Evolutionary conservation across 2,113 vertebrate species (phyloP), one percentile per base, ranked within the genome.

Genomic region (Spea bombifrons): DNA sequence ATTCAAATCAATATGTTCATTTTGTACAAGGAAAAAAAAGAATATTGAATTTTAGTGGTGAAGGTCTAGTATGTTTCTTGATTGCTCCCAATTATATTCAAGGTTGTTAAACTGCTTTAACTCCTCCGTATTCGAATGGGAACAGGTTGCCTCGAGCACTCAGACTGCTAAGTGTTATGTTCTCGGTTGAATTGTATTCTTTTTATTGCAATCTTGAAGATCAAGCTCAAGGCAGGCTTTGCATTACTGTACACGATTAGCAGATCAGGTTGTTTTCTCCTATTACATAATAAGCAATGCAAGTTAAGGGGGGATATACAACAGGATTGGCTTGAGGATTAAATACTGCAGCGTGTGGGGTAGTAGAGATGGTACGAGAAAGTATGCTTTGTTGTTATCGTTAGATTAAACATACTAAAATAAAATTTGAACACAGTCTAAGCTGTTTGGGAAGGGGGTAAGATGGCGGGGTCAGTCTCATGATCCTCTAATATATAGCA

Each of bases 1-100:
- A 52, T 66, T 5, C 44, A 57, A 59, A 67, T 76, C 66, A 76
- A 76, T 76, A 57, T 70, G 30, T 76, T 76, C 30, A 45, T 61
- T 70, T 52, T 76, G 75, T 61, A 61, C 45, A 69, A 76, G 46
- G 43, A 76, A 76, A 50, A 69, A 17, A 70, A 52, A 61, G 45
- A 49, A 30, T 69, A 76, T 76, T 70, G 10, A 76, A 70, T 76
- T 57, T 59, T 30, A 30, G n/a, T 69, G 52, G 53, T 55, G 43
- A 16, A 15, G 68, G 53, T 55, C 7, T 44, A 17, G 10, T 15
- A 47, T 15, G 3, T 48, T 43, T 61, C 66, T 61, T 69, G 46
- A 76, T 70, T 61, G 44, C 47, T 61, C 17, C 8, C 53, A 69
- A 49, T 76, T 69, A 68, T 53, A 43, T 59, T 68, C 8, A 61